A percentile compares a stretch with the other conserved stretches of the same genome.
phyloP scores from a whole-genome alignment of 1,140 invertebrate species.

The Drosophila nasuta region DNA sequence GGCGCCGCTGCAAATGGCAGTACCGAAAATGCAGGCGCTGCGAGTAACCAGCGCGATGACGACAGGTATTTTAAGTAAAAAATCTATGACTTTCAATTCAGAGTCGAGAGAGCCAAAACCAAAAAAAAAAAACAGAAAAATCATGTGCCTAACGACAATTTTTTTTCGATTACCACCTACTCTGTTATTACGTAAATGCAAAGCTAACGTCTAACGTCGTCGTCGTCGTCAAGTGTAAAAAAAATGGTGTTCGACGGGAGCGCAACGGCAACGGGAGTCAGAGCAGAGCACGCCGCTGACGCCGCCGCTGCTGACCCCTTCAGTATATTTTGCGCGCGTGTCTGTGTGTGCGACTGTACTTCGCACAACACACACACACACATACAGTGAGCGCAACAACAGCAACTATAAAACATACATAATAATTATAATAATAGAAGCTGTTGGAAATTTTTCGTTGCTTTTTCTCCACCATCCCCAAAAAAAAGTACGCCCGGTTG shows the following conservation, averaged over 20 bases:
- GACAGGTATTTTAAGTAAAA: conserved; percentile 87
- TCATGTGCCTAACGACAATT: conserved; percentile 70
- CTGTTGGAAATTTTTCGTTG: conserved; percentile 48
- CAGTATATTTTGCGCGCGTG: conserved; percentile 65
- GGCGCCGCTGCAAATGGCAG: conserved; percentile 87
- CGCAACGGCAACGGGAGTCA: conserved; percentile 53
- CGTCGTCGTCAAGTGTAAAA: conserved; percentile 48
- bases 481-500: conserved; percentile 3
- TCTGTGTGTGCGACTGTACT: conserved; percentile 77
- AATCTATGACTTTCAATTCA: conserved; percentile 34
- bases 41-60: conserved; percentile 89
- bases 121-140: conserved; percentile 44
- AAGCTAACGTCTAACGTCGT: conserved; percentile 66
- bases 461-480: background rate
- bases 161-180: conserved; percentile 64
- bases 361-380: conserved; percentile 28
- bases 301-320: conserved; percentile 68
- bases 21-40: conserved; percentile 87
- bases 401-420: conserved; percentile 48
- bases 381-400: background rate
- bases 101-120: conserved; percentile 6
- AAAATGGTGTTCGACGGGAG: conserved; percentile 51
- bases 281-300: conserved; percentile 48
- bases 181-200: conserved; percentile 76
- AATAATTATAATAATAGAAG: conserved; percentile 68